Percentiles rank a stretch among this genome's conserved stretches.
Conservation (phyloP, 2,113 vertebrate genomes). For the Colius striatus region DNA sequence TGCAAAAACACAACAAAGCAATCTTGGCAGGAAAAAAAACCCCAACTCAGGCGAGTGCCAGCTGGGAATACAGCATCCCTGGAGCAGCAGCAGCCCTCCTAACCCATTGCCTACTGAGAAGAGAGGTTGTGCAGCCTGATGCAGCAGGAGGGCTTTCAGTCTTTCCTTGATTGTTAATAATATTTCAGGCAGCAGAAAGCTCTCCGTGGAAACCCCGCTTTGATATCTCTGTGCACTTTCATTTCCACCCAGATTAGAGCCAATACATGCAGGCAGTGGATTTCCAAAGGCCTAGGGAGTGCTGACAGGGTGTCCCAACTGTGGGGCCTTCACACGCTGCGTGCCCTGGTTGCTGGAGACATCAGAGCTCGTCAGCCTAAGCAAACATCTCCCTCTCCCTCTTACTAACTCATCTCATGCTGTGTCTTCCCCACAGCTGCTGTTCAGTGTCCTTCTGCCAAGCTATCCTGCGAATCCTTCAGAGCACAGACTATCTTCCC, state of each 20-base stretch:
- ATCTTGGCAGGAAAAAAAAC: background rate
- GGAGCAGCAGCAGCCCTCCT: background rate
- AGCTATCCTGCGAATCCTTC: background rate
- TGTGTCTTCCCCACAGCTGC: background rate
- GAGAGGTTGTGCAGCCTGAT: background rate
- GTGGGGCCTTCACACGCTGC: fast-evolving
- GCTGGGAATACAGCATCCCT: background rate
- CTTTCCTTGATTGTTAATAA: background rate
- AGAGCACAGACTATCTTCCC: background rate
- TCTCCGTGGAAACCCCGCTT: background rate
- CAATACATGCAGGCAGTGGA: background rate
- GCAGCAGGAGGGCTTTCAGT: background rate
- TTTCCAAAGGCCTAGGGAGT: background rate
- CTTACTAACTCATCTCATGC: background rate
- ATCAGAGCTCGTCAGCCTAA: background rate
- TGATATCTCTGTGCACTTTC: background rate
- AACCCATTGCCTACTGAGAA: background rate
- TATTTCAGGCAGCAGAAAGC: background rate
- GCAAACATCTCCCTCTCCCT: background rate
- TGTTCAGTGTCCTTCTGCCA: background rate
- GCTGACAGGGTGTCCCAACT: background rate
- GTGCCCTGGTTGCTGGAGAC: background rate
- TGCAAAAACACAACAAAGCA: constrained; percentile 16
- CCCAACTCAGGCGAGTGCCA: background rate
- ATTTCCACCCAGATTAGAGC: background rate